Conservation (phyloP, 2,797 vertebrate genomes). For the Ceyx erithaca region DNA sequence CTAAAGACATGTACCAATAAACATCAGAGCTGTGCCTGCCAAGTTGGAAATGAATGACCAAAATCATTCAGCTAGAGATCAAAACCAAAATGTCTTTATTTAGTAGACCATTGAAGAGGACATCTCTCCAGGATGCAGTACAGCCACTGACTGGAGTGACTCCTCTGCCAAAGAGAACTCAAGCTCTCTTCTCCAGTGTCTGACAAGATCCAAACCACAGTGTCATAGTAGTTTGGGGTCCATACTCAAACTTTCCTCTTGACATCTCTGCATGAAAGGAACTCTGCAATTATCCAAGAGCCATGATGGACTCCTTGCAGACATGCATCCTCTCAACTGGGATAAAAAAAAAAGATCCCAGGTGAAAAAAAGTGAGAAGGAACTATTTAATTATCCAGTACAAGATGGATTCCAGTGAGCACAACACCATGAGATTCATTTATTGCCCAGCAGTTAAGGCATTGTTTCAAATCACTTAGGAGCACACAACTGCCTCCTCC, state of each 20-base stretch:
- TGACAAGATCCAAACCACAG: background rate
- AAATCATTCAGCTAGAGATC: background rate
- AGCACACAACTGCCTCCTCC: background rate
- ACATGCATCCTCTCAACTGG: rapidly evolving
- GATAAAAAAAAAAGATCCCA: background rate
- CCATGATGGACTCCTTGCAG: background rate
- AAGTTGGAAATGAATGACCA: background rate
- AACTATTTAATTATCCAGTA: background rate
- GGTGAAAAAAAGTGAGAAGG: too few relatives aligned
- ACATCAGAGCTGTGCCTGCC: background rate
- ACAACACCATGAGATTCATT: background rate
- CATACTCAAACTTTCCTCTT: background rate
- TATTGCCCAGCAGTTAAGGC: background rate
- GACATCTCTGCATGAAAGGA: background rate
- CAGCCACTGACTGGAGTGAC: background rate
- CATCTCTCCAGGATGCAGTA: background rate
- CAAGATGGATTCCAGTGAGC: background rate
- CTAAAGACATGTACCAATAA: background rate
- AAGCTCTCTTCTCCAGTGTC: background rate
- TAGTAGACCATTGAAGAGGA: background rate
- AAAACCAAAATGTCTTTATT: background rate
- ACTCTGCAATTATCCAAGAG: background rate
- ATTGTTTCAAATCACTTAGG: background rate
- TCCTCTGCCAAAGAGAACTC: background rate
- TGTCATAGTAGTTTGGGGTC: background rate